phyloP scores from a whole-genome alignment of 2,797 vertebrate genomes.

The Squalus acanthias region DNA sequence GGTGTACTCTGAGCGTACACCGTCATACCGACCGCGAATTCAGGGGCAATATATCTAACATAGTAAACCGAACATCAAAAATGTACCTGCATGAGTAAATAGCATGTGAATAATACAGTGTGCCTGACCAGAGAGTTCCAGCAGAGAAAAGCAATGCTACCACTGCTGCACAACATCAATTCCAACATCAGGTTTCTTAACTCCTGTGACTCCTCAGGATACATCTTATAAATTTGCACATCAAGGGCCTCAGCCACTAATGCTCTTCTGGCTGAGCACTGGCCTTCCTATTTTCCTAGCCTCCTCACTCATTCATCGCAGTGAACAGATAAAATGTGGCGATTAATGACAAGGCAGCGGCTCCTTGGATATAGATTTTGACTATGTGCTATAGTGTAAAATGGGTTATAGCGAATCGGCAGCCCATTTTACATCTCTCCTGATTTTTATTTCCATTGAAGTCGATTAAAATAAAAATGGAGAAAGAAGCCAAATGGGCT shows the following conservation, averaged over 20 bases:
- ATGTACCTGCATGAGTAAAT: not conserved
- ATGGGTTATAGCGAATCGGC: too few species aligned
- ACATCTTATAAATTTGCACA: not conserved
- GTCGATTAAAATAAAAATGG: too few species aligned
- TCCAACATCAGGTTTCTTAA: not conserved
- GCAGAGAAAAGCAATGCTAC: not conserved
- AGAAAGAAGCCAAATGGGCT: too few species aligned
- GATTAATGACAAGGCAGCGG: not conserved
- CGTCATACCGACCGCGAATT: too few species aligned
- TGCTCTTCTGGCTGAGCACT: not conserved
- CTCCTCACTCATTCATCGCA: not conserved
- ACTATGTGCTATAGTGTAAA: too few species aligned
- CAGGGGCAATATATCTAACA: not conserved
- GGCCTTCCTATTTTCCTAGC: too few species aligned
- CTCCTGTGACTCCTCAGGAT: not conserved
- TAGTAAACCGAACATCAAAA: not conserved
- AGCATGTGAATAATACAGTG: not conserved
- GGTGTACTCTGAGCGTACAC: too few species aligned
- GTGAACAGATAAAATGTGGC: not conserved
- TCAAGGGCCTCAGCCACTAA: not conserved
- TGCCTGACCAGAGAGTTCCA: not conserved
- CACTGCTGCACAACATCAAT: not conserved
- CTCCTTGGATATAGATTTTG: not conserved
- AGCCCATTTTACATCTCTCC: too few species aligned
- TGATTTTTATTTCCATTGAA: too few species aligned